These are phyloP conservation scores for Procambarus virginalis DNA, from an alignment of 1,140 invertebrate species.

Conservation along the genomic window DNA sequence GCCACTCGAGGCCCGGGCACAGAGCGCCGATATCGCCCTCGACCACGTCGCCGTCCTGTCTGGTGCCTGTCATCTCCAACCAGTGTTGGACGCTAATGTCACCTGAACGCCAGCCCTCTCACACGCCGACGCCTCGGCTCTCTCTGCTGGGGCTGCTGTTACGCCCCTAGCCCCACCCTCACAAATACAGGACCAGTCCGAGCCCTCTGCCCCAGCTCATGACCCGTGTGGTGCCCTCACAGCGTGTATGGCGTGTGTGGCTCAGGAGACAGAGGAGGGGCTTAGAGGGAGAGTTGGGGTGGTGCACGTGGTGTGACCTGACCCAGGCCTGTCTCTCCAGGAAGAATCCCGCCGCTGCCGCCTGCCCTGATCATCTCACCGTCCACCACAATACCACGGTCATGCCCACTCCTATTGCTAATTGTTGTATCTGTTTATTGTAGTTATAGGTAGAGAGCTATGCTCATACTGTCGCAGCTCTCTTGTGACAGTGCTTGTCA, in stretches of 20 bases:
- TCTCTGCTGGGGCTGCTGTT: constrained; percentile 49
- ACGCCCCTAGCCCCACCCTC: constrained; percentile 25
- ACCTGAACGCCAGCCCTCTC: constrained; percentile 16
- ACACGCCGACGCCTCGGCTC: constrained; percentile 24
- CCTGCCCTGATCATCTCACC: constrained; percentile 33
- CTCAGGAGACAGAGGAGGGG: neutral
- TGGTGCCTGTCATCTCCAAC: constrained; percentile 40
- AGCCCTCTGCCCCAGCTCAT: neutral
- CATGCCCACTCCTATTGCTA: neutral
- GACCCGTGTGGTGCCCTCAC: constrained; percentile 38
- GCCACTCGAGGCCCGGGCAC: constrained; percentile 47
- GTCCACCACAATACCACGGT: constrained; percentile 34
- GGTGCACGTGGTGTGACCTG: constrained; percentile 37
- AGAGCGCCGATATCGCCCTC: constrained; percentile 65
- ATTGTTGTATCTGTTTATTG: neutral
- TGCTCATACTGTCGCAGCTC: no score
- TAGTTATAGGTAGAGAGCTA: neutral
- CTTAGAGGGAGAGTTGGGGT: neutral
- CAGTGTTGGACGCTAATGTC: constrained; percentile 12
- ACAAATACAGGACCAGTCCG: neutral
- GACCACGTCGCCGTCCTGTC: constrained; percentile 54
- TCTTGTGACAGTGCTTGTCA: no score
- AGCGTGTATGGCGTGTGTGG: constrained; percentile 44
- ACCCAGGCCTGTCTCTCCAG: constrained; percentile 29
- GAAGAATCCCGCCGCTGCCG: neutral